A percentile compares a stretch with the other conserved stretches of the same genome.
Conservation (phyloP, 2,113 vertebrate genomes). For the Steatornis caripensis region DNA sequence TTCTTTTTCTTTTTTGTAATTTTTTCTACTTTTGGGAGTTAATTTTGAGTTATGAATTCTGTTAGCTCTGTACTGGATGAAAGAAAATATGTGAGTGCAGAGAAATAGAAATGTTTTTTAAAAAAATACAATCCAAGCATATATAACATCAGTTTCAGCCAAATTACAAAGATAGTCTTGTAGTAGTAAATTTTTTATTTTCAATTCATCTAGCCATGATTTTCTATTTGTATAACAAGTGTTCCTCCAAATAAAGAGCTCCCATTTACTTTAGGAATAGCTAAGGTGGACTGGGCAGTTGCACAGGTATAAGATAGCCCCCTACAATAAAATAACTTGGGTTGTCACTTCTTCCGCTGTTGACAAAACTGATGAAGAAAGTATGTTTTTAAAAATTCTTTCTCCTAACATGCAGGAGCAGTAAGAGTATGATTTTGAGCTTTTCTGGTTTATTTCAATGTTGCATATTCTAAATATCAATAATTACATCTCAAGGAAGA, state of each 20-base stretch:
- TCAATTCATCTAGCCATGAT: neutral
- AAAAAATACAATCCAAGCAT: neutral
- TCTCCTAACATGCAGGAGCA: neutral
- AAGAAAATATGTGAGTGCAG: neutral
- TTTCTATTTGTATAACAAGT: neutral
- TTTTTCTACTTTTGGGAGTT: neutral
- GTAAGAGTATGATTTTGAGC: neutral
- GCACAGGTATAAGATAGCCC: accelerated
- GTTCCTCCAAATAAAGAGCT: neutral
- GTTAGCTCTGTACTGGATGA: neutral
- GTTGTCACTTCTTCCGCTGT: neutral
- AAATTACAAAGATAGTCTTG: neutral
- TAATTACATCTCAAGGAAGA: neutral
- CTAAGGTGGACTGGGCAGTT: neutral
- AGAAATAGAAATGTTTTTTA: neutral
- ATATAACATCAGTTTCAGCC: neutral
- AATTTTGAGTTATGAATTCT: neutral
- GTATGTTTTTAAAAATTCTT: neutral
- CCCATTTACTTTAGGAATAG: neutral
- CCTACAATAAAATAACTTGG: neutral
- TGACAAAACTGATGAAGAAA: neutral
- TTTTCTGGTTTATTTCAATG: neutral
- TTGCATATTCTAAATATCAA: neutral
- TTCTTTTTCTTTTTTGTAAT: neutral
- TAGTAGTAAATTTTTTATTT: neutral